Conservation (phyloP, 2,888 invertebrate species). For the Steinernema hermaphroditum region DNA sequence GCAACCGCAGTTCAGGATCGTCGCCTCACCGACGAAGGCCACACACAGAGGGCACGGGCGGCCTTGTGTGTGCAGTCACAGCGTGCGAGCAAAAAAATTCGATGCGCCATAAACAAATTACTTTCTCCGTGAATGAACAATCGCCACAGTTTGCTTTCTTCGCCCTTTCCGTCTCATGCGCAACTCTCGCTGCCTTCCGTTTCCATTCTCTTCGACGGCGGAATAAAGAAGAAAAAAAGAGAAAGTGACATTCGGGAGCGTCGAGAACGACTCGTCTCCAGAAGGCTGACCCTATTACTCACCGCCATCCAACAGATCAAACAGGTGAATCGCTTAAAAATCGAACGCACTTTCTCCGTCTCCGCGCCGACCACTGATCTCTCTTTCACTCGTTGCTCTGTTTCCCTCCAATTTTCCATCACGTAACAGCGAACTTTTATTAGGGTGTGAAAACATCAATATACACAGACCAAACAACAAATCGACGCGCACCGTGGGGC, state of each 20-base stretch:
- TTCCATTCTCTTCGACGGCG: constrained; percentile 20
- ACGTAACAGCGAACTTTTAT: constrained; percentile 30
- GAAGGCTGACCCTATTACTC: constrained; percentile 20
- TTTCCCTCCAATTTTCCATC: constrained; percentile 17
- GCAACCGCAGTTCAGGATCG: no score
- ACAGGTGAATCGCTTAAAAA: constrained; percentile 29
- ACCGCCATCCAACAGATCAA: constrained; percentile 20
- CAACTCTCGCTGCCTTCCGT: constrained; percentile 21
- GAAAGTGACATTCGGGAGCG: constrained; percentile 30
- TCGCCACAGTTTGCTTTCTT: constrained; percentile 1
- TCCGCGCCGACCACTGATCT: constrained; percentile 28
- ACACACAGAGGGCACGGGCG: neutral
- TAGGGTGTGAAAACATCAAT: constrained; percentile 26
- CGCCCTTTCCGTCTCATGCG: neutral
- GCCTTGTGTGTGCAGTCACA: constrained; percentile 7
- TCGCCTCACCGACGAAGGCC: no score
- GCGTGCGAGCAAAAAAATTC: neutral
- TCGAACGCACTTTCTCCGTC: constrained; percentile 27
- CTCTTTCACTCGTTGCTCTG: neutral
- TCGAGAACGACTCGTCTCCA: constrained; percentile 23
- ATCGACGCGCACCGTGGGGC: constrained; percentile 11
- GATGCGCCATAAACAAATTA: constrained; percentile 25
- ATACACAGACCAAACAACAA: constrained; percentile 31
- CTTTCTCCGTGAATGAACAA: constrained; percentile 29
- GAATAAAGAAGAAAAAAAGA: constrained; percentile 26